Evolutionary conservation across 2,888 invertebrate species (phyloP), one percentile per base, ranked within the genome.

Genomic region (Agrochola lychnidis): DNA sequence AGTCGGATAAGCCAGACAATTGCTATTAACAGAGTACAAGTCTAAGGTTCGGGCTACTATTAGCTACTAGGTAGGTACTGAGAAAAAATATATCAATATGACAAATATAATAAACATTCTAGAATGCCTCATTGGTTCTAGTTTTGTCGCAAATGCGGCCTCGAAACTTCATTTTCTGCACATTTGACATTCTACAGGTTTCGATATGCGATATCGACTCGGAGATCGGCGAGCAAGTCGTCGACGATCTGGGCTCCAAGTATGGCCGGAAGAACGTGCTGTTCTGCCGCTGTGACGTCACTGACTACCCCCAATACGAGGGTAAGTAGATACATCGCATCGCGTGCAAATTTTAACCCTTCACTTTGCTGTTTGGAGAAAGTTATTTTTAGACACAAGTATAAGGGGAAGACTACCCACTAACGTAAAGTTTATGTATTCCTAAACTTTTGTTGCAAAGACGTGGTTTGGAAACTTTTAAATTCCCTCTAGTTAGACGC

Each of bases 261-360:
- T 97, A 97, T 89, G 98, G 98, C 63, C 97, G 98, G 88, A 98
- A 98, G 91, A 97, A 97, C 79, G 97, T 98, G 16, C 94, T 98
- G 82, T 98, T 98, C 91, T 98, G 98, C 88, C 97, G 97, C 70
- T 98, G 98, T 90, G 98, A 98, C 90, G 98, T 98, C 83, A 98
- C 98, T 0, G 98, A 98, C 93, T 98, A 98, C 93, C 97, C 97
- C 56, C 98, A 98, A 91, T 98, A 98, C 91, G 98, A 98, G 97
- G 98, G 98, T 98, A 93, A 91, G 88, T 88, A 45, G 0, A 1
- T 45, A 68, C 36, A 42, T 48, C 14, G n/a, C 42, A 71, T 81
- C 68, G 77, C 68, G 73, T 83, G 86, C 62, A 42, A 70, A 76
- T 57, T 45, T 61, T 57, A 83, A 68, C 78, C 82, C 82, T 82